Evolutionary conservation across 2,888 invertebrate species (phyloP), one percentile per base, ranked within the genome.

Genomic region (Lutraria lutraria): DNA sequence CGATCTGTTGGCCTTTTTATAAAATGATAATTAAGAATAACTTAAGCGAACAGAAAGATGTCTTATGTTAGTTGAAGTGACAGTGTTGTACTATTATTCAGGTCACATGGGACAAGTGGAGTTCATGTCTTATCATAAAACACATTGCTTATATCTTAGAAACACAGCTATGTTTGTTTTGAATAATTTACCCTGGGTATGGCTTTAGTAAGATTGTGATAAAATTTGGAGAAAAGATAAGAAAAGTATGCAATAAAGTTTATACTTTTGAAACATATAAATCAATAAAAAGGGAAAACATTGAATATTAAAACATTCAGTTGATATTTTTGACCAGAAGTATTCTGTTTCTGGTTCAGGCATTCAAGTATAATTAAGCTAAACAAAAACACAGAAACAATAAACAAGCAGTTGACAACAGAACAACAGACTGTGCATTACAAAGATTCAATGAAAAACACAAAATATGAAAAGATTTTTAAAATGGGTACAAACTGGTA

Each of bases 21-120:
- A 68, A 68, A 43, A 68, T 21, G 25, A 68, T 25, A 68, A 68
- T 68, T 68, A 68, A 68, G 63, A 25, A 68, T 43, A 68, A 68
- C 25, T 25, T 68, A 25, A 68, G 25, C 25, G 63, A 68, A 68
- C 63, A 68, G 63, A n/a, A 68, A 68, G 63, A 68, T n/a, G n/a
- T 68, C 25, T 21, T 25, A 68, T n/a, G 63, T 68, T 68, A 68
- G 63, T 68, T 68, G 25, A 76, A 76, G 76, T 34, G 34, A 76
- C 76, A 76, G 76, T 76, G 76, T 31, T 31, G 29, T 31, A 76
- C 76, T 31, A 31, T 31, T 34, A 34, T 76, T 34, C 76, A 76
- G 76, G 76, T 76, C 76, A 76, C 76, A 76, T 76, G 76, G 63
- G 63, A 76, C 76, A 76, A 76, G 76, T 76, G 19, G 76, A 76